Base-by-base conservation (phyloP, 2,797 vertebrate genomes). In the Orestias chungarensis region DNA sequence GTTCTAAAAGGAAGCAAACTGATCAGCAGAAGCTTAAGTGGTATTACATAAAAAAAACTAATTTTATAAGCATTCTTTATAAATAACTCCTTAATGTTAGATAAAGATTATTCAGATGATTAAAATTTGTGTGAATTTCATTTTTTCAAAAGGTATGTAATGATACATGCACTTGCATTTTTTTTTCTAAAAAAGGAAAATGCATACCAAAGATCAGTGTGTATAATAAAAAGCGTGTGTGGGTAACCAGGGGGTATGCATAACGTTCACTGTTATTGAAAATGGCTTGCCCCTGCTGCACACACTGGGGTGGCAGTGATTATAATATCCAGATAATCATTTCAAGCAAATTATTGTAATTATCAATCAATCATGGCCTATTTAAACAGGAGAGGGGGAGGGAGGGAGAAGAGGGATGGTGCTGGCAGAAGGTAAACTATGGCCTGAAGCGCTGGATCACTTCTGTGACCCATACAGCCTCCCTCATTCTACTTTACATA, bases 291-390 rank as follows among this genome's bases (percentile, higher is more conserved):
- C 89, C 81, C 90, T 75, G 55, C 87, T 71, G 90, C 86, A 86
- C 59, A 87, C n/a, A 12, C 62, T 80, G 90, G 94, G 91, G 90
- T 88, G 91, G 82, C 93, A 76, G 82, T 80, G 91, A 93, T 93
- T 95, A 93, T 96, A 96, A 96, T 95, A 94, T 93, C 95, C 95
- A 95, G 93, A 96, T 96, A 95, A 97, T 96, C 95, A 97, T 96
- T 96, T 96, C 90, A 95, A 95, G 95, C 95, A 95, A 96, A 98
- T 99, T 95, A 97, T 96, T 95, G 95, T 97, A 96, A 97, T 96
- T 96, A 96, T 96, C 96, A 95, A 96, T 98, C 96, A 95, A 95
- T 98, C 96, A 96, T 94, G 94, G 71, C 68, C 90, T 70, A 90
- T 92, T 79, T 92, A 93, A 94, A 95, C 89, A 91, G 87, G 74